These are phyloP conservation scores for Epistrophe eligans DNA, from an alignment of 2,888 invertebrate species.

Conservation along the genomic window DNA sequence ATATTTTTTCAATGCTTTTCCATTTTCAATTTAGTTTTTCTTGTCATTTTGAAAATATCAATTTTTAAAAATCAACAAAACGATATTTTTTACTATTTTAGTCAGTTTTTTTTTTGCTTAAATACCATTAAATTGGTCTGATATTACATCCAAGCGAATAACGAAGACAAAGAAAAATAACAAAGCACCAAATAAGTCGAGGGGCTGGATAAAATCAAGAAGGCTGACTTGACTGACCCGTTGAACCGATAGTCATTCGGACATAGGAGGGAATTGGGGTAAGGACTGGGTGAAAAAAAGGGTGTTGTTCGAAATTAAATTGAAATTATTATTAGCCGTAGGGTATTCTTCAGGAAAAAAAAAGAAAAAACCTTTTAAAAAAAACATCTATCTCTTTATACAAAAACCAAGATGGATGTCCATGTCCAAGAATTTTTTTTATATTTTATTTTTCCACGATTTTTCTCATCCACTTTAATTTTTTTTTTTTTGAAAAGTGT, in stretches of 20 bases:
- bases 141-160: neutral
- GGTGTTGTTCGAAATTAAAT: constrained; percentile 73
- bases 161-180: neutral
- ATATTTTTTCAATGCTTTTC: no score
- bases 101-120: neutral
- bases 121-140: no score
- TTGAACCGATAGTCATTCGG: constrained; percentile 53
- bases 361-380: neutral
- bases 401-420: constrained; percentile 50
- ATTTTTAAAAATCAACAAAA: no score
- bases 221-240: constrained; percentile 7
- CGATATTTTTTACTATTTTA: neutral
- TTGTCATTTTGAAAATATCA: no score
- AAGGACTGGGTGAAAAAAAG: constrained; percentile 10
- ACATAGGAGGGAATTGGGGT: neutral
- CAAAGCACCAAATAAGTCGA: constrained; percentile 2
- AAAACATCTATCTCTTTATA: neutral
- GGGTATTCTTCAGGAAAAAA: constrained; percentile 30
- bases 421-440: constrained; percentile 49
- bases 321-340: constrained; percentile 74
- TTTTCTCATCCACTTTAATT: neutral
- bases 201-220: constrained; percentile 65
- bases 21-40: no score
- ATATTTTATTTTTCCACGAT: constrained; percentile 6
- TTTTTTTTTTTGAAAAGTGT: constrained; percentile 13